A percentile compares a stretch with the other conserved stretches of the same genome.
These are phyloP conservation scores for Biston betularia DNA, from an alignment of 2,888 invertebrate genomes.

Conservation along the genomic window DNA sequence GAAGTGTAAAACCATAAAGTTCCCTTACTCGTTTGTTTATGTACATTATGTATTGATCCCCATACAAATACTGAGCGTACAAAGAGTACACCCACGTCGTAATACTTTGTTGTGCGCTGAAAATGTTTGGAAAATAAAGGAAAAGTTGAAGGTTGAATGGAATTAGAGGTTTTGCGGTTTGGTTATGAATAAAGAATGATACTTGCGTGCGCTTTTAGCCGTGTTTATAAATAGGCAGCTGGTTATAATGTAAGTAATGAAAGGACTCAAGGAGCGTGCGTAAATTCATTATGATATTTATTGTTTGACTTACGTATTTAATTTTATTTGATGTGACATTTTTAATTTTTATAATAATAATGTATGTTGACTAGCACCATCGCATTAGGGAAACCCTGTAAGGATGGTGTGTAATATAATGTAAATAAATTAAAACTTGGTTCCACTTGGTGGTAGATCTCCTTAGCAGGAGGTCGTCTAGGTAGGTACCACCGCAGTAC, in stretches of 20 bases:
- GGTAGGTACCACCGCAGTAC: no score
- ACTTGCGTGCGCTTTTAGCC: slow-evolving; percentile 11
- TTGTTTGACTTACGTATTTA: no score
- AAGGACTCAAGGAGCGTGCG: slow-evolving; percentile 1
- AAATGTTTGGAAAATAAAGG: slow-evolving; percentile 41
- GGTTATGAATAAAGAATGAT: slow-evolving; percentile 30
- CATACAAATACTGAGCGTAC: slow-evolving; percentile 30
- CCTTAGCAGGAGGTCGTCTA: no score
- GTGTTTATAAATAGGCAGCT: slow-evolving; percentile 13
- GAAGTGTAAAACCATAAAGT: neutral
- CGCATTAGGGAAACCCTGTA: no score
- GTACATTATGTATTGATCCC: slow-evolving; percentile 22
- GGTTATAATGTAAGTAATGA: slow-evolving; percentile 8
- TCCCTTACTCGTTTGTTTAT: slow-evolving; percentile 10
- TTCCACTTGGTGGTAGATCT: no score
- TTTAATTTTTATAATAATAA: no score
- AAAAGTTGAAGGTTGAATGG: slow-evolving; percentile 31
- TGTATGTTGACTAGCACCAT: no score
- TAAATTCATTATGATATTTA: slow-evolving; percentile 2
- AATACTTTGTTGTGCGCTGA: slow-evolving; percentile 39
- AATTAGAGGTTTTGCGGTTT: slow-evolving; percentile 32
- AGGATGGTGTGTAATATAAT: no score
- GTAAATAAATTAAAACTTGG: no score
- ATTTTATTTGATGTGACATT: no score
- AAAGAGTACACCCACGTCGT: slow-evolving; percentile 42